Conservation (phyloP, 2,797 vertebrate species). For the Sparus aurata region DNA sequence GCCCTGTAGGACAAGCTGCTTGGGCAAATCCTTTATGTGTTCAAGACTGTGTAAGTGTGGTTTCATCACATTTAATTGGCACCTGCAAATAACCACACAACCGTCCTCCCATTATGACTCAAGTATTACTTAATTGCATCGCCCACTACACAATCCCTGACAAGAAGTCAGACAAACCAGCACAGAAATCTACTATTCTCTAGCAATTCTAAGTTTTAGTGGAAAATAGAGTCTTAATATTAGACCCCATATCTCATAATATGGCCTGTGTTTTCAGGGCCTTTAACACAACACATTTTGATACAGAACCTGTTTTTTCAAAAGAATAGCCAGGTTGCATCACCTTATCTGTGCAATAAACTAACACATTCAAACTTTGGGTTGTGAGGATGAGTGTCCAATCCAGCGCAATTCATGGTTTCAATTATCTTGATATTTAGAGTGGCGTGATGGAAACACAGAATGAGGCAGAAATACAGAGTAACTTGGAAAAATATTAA, state of each 20-base stretch:
- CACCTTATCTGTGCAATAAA: not conserved
- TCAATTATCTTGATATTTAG: not conserved
- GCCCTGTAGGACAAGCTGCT: not conserved
- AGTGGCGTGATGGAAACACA: conserved; percentile 3
- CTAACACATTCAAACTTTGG: not conserved
- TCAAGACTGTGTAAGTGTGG: not conserved
- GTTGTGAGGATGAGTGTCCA: not conserved
- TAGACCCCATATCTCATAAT: not conserved
- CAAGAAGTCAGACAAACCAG: not conserved
- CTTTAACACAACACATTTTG: not conserved
- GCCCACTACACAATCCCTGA: not conserved
- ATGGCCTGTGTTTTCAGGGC: not conserved
- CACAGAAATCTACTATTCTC: too few species aligned
- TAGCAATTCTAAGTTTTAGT: not conserved
- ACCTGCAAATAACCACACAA: not conserved
- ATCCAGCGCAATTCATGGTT: not conserved
- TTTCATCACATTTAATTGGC: not conserved
- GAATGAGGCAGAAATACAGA: not conserved
- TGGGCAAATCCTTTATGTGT: not conserved
- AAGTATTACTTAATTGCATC: not conserved
- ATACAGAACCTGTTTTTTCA: not conserved
- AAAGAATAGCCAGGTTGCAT: not conserved
- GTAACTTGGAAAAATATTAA: conserved; percentile 12
- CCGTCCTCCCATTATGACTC: not conserved
- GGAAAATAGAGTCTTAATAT: not conserved